A percentile compares a stretch with the other conserved stretches of the same genome.
Evolutionary conservation across 2,797 vertebrate genomes (phyloP).

Genomic region (Clarias laeviceps): DNA sequence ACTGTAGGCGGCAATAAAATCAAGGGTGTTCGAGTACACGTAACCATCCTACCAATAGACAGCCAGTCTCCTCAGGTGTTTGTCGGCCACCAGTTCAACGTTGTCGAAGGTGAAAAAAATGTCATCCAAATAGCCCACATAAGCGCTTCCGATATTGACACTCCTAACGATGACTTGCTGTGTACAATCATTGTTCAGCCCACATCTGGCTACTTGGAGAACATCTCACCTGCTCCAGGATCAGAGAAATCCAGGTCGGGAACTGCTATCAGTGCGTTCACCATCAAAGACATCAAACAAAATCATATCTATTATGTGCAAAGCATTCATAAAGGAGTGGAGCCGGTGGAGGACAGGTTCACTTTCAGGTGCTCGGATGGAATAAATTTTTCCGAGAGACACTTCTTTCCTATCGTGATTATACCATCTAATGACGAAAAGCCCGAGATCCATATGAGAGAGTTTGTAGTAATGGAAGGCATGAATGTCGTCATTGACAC

Average conservation of each 20-base stretch:
- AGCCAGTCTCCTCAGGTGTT: slow-evolving; percentile 88
- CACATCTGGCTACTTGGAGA: slow-evolving; percentile 89
- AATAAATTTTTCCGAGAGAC: slow-evolving; percentile 90
- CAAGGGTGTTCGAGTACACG: slow-evolving; percentile 87
- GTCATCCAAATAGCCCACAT: slow-evolving; percentile 80
- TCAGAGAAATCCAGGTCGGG: slow-evolving; percentile 95
- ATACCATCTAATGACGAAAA: slow-evolving; percentile 90
- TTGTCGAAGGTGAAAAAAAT: slow-evolving; percentile 85
- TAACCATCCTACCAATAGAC: slow-evolving; percentile 92
- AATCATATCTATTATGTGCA: slow-evolving; percentile 93
- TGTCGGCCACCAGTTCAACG: slow-evolving; percentile 80
- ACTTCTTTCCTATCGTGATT: slow-evolving; percentile 88
- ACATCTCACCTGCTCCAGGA: slow-evolving; percentile 93
- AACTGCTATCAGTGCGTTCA: slow-evolving; percentile 90
- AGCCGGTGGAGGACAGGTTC: slow-evolving; percentile 93
- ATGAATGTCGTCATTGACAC: slow-evolving; percentile 95
- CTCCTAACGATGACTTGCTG: slow-evolving; percentile 86
- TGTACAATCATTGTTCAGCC: slow-evolving; percentile 93
- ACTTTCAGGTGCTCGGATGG: slow-evolving; percentile 94
- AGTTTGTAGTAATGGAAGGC: slow-evolving; percentile 98
- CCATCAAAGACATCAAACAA: slow-evolving; percentile 88
- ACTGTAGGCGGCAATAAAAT: slow-evolving; percentile 83
- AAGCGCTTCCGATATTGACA: slow-evolving; percentile 84
- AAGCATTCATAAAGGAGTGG: slow-evolving; percentile 90
- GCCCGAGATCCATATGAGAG: slow-evolving; percentile 89